Conservation (phyloP, 37 sponge, comb jelly and placozoan species). For the Petrosia ficiformis region DNA sequence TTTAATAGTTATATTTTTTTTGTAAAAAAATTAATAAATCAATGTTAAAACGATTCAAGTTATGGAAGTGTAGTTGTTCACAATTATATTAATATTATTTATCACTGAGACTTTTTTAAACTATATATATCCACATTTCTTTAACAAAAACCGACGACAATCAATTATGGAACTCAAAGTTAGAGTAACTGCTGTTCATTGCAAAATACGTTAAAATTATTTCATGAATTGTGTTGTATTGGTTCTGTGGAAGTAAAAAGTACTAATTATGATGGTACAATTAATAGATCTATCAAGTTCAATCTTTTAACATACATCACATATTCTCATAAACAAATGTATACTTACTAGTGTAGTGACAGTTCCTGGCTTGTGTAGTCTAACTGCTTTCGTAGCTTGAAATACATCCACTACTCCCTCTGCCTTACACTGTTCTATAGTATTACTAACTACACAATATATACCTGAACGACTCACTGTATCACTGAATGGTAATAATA, state of each 20-base stretch:
- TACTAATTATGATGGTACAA: not conserved
- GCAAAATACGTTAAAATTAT: slow-evolving; percentile 47
- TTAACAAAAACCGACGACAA: too few species aligned
- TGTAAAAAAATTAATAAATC: too few species aligned
- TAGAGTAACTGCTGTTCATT: slow-evolving; percentile 61
- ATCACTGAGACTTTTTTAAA: too few species aligned
- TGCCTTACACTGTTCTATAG: slow-evolving; percentile 66
- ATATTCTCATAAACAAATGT: too few species aligned
- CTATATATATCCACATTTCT: too few species aligned
- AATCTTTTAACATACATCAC: too few species aligned
- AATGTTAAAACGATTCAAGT: too few species aligned
- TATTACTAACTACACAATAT: slow-evolving; percentile 56
- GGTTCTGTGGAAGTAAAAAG: slow-evolving; percentile 44
- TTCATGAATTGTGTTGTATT: slow-evolving; percentile 48
- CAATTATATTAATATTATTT: too few species aligned
- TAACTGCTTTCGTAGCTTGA: slow-evolving; percentile 63
- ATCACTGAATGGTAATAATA: slow-evolving; percentile 28
- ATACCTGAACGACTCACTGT: slow-evolving; percentile 57
- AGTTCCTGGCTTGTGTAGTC: slow-evolving; percentile 52
- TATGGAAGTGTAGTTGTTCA: too few species aligned
- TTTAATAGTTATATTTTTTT: too few species aligned
- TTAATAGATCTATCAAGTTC: not conserved
- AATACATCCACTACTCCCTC: slow-evolving; percentile 82
- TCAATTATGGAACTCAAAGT: too few species aligned
- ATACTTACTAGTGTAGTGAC: slow-evolving; percentile 55